phyloP scores from a whole-genome alignment of 2,797 vertebrate genomes.

The Apodemus agrarius region DNA sequence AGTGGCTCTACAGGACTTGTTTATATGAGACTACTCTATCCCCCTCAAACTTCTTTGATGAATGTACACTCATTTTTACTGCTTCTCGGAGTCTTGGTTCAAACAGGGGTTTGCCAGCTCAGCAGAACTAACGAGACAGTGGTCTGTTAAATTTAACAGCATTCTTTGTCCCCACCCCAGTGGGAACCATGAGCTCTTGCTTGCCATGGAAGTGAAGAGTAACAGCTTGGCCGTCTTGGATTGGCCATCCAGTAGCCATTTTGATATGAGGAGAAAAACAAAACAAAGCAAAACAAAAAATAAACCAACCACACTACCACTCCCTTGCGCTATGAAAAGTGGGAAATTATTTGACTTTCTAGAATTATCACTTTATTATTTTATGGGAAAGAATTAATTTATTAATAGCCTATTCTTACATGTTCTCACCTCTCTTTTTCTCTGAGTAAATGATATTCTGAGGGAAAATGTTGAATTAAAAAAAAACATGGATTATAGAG shows the following conservation, averaged over 20 bases:
- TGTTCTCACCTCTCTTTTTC: constrained; percentile 85
- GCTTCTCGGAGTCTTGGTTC: constrained; percentile 82
- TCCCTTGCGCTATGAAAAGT: constrained; percentile 79
- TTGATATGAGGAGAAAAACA: constrained; percentile 65
- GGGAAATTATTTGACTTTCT: constrained; percentile 80
- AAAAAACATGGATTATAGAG: constrained; percentile 86
- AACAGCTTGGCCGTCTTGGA: constrained; percentile 61
- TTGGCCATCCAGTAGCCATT: constrained; percentile 63
- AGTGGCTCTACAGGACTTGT: constrained; percentile 82
- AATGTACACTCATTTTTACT: constrained; percentile 85
- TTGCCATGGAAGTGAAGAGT: constrained; percentile 77
- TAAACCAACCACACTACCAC: not conserved
- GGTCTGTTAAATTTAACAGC: constrained; percentile 86
- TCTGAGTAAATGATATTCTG: constrained; percentile 81
- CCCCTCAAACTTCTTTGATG: constrained; percentile 84
- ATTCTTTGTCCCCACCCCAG: constrained; percentile 81
- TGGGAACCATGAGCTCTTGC: constrained; percentile 78
- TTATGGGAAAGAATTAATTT: constrained; percentile 91
- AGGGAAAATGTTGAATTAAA: constrained; percentile 84
- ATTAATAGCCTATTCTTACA: constrained; percentile 88
- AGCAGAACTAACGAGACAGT: constrained; percentile 85
- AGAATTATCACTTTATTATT: constrained; percentile 88
- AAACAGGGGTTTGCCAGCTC: constrained; percentile 83
- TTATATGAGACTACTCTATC: constrained; percentile 84
- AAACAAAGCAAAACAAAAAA: not conserved